A percentile compares a stretch with the other conserved stretches of the same genome.
These are phyloP conservation scores for Ammodytes dubius DNA, from an alignment of 2,113 vertebrate species.

Conservation along the genomic window DNA sequence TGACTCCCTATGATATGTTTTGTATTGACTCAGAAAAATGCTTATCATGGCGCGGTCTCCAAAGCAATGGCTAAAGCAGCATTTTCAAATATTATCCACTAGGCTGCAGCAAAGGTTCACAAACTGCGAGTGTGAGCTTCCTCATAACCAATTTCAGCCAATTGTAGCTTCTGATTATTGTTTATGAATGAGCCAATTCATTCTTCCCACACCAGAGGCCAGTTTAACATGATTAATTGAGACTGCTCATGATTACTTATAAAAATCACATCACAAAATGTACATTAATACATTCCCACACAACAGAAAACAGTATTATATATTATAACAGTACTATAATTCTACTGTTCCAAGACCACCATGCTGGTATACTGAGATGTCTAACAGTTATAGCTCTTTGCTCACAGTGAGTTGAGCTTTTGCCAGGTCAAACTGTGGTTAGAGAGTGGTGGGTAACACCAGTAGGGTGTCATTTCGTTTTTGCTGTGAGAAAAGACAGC, in stretches of 20 bases:
- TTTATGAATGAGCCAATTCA: neutral
- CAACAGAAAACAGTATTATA: neutral
- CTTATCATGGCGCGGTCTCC: neutral
- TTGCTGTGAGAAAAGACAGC: too few species aligned
- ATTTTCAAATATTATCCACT: constrained; percentile 47
- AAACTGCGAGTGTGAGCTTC: neutral
- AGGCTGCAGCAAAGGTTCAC: constrained; percentile 52
- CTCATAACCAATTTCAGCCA: neutral
- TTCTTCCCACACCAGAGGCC: neutral
- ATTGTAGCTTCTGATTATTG: neutral
- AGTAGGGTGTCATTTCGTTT: neutral
- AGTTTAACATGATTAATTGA: neutral
- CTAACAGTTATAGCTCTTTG: neutral
- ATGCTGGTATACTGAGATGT: neutral
- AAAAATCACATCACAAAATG: neutral
- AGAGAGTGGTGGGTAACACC: neutral
- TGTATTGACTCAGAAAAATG: too few species aligned
- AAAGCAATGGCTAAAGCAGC: neutral
- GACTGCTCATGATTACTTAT: neutral
- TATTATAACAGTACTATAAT: neutral
- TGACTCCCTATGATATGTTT: neutral
- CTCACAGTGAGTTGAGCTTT: neutral
- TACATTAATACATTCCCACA: neutral
- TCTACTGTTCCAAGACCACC: too few species aligned
- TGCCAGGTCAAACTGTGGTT: neutral